Evolutionary conservation across 2,888 invertebrate species (phyloP).

Genomic region (Aphidoletes aphidimyza): DNA sequence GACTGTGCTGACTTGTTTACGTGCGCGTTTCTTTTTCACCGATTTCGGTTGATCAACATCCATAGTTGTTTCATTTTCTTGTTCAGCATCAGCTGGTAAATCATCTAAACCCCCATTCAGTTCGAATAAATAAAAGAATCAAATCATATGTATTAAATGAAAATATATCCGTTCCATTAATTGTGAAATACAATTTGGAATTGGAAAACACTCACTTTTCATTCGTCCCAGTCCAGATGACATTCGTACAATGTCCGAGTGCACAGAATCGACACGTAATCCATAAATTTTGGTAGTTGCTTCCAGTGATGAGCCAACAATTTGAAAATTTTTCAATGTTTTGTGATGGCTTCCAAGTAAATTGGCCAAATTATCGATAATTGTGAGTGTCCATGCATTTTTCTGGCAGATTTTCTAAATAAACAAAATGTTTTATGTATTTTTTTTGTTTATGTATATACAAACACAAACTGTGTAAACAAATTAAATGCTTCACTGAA

Average conservation of each 20-base stretch:
- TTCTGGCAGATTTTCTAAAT: conserved; percentile 85
- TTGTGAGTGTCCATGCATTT: conserved; percentile 87
- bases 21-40: conserved; percentile 56
- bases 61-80: not conserved
- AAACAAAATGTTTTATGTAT: conserved; percentile 47
- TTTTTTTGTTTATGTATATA: not conserved
- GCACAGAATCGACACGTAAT: conserved; percentile 85
- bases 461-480: not conserved
- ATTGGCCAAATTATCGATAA: conserved; percentile 86
- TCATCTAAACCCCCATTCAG: not conserved
- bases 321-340: conserved; percentile 78
- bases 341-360: conserved; percentile 78
- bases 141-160: too few species aligned
- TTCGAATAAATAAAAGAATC: not conserved
- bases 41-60: not conserved
- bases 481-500: conserved; percentile 44
- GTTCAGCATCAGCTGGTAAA: not conserved
- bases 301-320: conserved; percentile 86
- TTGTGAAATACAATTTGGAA: not conserved
- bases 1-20: conserved; percentile 63
- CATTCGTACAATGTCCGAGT: conserved; percentile 83
- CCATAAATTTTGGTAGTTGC: conserved; percentile 84
- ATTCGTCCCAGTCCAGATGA: conserved; percentile 69
- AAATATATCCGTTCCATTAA: not conserved
- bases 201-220: not conserved